Base-by-base conservation (phyloP, 35 echinoderm and acorn worm genomes). In the Hemicentrotus pulcherrimus region DNA sequence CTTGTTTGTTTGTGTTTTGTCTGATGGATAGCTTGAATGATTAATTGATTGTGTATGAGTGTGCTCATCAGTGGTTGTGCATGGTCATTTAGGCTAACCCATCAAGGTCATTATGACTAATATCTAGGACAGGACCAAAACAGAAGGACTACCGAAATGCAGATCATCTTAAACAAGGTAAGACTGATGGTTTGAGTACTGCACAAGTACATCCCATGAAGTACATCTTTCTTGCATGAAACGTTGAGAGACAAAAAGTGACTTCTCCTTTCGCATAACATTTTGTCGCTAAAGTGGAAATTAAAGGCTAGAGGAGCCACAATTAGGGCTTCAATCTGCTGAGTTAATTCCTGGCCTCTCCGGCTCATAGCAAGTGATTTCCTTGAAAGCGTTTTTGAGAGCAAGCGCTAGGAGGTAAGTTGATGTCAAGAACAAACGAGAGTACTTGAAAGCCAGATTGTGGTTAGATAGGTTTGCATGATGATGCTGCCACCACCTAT, bases 61-160 rank as follows among this genome's bases (percentile, higher is more conserved):
- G 65, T n/a, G 28, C 22, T 78, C 65, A 78, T 78, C 65, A 78
- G 16, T 71, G 61, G 24, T 18, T 78, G 65, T 78, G 65, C 65
- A 78, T 78, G 65, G 65, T 78, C 65, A 78, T 78, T 78, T 78
- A n/a, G 65, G 22, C 65, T 78, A 78, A 78, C 28, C 65, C 19
- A 78, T 78, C 65, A 78, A 78, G 65, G 65, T 78, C 22, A 28
- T 55, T 55, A 55, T 78, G 65, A 28, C 22, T 78, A 78, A 78
- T 78, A 78, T 78, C 65, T 78, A 18, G 65, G 65, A 28, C 65
- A 78, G 65, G 65, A 78, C 65, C 65, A 78, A 78, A 78, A 78
- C 65, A 78, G 65, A n/a, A 78, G 65, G 65, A 78, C 65, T 78
- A n/a, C 65, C 19, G 65, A 22, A 15, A 78, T 70, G 6, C 22